Evolutionary conservation across 2,797 vertebrate species (phyloP).

Genomic region (Sebastes iracundus): DNA sequence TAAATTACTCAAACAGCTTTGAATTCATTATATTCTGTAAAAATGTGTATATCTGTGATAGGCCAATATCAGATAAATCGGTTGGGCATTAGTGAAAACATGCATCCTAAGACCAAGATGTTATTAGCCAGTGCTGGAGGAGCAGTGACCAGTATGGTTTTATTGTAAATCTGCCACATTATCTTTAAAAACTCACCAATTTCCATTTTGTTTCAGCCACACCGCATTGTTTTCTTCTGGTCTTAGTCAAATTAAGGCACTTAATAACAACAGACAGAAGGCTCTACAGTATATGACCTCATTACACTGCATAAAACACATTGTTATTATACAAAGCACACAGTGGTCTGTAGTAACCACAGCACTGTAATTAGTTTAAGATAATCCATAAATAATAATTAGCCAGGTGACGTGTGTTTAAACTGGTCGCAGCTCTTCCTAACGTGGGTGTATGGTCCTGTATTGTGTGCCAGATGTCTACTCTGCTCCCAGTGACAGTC

Average conservation of each 20-base stretch:
- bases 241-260: background rate
- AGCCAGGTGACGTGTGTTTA: slow-evolving; percentile 39
- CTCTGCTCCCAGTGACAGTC: slow-evolving; percentile 43
- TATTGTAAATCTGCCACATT: background rate
- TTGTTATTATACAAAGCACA: background rate
- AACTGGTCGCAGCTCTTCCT: slow-evolving; percentile 36
- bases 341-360: background rate
- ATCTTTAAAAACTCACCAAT: background rate
- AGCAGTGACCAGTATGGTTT: background rate
- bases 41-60: background rate
- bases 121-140: background rate
- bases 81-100: background rate
- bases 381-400: slow-evolving; percentile 60
- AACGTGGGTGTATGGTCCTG: slow-evolving; percentile 61
- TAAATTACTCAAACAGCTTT: background rate
- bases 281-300: background rate
- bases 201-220: background rate
- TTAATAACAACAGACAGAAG: background rate
- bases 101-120: background rate
- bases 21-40: background rate
- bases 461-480: slow-evolving; percentile 75
- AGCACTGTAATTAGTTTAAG: slow-evolving; percentile 41
- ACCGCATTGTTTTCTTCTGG: background rate
- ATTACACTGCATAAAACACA: background rate
- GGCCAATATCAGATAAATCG: background rate